Base-by-base conservation (phyloP, 2,888 invertebrate genomes). In the Rhyacophila evoluta region DNA sequence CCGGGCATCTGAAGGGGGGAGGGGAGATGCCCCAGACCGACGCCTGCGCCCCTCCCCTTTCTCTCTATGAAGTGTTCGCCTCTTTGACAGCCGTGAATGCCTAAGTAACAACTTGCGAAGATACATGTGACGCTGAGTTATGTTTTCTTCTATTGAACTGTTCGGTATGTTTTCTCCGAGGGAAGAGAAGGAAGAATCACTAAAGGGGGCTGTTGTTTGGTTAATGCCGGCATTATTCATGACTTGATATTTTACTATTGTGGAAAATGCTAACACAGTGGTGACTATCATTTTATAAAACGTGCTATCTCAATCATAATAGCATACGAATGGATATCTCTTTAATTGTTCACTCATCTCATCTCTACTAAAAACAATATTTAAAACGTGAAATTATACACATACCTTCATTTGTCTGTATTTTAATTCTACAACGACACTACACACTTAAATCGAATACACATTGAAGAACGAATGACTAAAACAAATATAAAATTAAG, bases 41-140 rank as follows among this genome's bases (percentile, higher is more conserved):
- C 73, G 10, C 25, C 71, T 70, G 25, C 29, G 75, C 68, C 68
- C 72, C 28, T 29, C 70, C 71, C 29, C 74, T 28, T 38, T 38
- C 72, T 38, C 38, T 36, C 69, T 29, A 72, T 72, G 79, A 79
- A 81, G 79, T 79, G 79, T 79, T 80, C 82, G 82, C 77, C 80
- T 81, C 81, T 81, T 82, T 82, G 82, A 82, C 82, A 80, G 80
- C 74, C 75, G 77, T 80, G 80, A 82, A 82, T 82, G 82, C 80
- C 79, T 82, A 82, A 82, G 82, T 82, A 80, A 82, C 81, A 80
- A 80, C 79, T 77, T 72, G 73, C 67, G 79, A 79, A 81, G 81
- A 81, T 77, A 81, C 81, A 79, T 79, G 81, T 74, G 81, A 75
- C 81, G 74, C 79, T 37, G 78, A 79, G 78, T 79, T 81, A 71